phyloP scores from a whole-genome alignment of 64 coral and sea anemone species.

The Platygyra sinensis region DNA sequence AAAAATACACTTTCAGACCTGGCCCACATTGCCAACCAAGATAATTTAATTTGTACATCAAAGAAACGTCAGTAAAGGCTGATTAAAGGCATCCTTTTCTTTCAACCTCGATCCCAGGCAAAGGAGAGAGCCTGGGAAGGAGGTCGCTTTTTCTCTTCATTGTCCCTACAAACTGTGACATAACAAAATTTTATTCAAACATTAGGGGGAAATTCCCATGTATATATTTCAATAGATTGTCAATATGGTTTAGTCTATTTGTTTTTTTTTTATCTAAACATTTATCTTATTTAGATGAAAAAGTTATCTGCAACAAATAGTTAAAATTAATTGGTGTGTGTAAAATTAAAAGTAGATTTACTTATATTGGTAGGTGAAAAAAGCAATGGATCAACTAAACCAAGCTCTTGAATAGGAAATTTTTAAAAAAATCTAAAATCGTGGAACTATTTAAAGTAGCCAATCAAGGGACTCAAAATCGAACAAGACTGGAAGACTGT shows the following conservation, averaged over 20 bases:
- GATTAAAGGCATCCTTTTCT: not conserved
- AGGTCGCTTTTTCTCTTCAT: not conserved
- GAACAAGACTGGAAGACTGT: too few relatives aligned
- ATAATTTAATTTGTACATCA: too few relatives aligned
- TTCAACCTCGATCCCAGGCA: not conserved
- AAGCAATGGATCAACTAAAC: not conserved
- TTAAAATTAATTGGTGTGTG: not conserved
- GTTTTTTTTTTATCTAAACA: not conserved
- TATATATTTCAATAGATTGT: conserved; percentile 36
- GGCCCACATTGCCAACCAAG: too few relatives aligned
- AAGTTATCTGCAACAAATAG: not conserved
- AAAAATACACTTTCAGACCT: not conserved
- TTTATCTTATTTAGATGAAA: not conserved
- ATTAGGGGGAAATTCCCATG: conserved; percentile 1
- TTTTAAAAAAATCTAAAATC: too few relatives aligned
- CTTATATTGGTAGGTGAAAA: not conserved
- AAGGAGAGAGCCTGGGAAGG: too few relatives aligned
- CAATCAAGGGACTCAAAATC: too few relatives aligned
- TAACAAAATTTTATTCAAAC: conserved; percentile 12
- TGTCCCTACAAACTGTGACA: conserved; percentile 26
- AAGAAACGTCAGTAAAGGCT: not conserved
- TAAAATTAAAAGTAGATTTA: not conserved
- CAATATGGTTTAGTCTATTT: conserved; percentile 21
- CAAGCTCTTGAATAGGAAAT: not conserved
- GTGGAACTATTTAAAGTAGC: too few relatives aligned